Evolutionary conservation across 2,113 vertebrate species (phyloP), one percentile per base, ranked within the genome.

Genomic region (Urocynchramus pylzowi): DNA sequence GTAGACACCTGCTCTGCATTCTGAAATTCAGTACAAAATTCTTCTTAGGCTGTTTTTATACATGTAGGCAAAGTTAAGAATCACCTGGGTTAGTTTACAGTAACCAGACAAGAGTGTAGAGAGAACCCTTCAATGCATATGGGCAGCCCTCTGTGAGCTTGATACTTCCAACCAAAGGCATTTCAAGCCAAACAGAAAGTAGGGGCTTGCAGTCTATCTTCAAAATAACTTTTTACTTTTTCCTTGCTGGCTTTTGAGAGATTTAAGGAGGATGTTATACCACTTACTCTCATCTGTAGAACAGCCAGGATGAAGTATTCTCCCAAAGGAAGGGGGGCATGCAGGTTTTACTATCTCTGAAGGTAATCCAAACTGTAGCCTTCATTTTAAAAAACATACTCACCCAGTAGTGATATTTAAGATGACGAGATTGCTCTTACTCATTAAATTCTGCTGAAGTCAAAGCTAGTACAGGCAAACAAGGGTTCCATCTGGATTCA

Each of bases 11-110:
- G 12, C 8, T 75, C 33, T 81, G 27, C 8, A 24, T 69, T 80
- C 54, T 57, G 63, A 84, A 78, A 67, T 33, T 59, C 30, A 39
- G 5, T 24, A 44, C 7, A 27, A 53, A 69, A 30, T 65, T 56
- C 19, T 67, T 83, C 16, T 16, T 16, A 35, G 2, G 2, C 1
- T 49, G 7, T 35, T 45, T 75, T 57, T 50, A 23, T n/a, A 19
- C 10, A 21, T 0, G 0, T 6, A 37, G 10, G 4, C 17, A n/a
- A 78, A 59, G 13, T 37, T 54, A 45, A 45, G 3, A n/a, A 59
- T 49, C n/a, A 67, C 11, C 4, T 3, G 20, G 24, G 14, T 50
- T 42, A 75, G 30, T 76, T 68, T 13, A 42, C 6, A 69, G 11
- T 56, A 61, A 61, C 3, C 5, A 77, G 5, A 18, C 12, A 73